Evolutionary conservation across 2,888 invertebrate species (phyloP), one percentile per base, ranked within the genome.

Genomic region (Drosophila mettleri): DNA sequence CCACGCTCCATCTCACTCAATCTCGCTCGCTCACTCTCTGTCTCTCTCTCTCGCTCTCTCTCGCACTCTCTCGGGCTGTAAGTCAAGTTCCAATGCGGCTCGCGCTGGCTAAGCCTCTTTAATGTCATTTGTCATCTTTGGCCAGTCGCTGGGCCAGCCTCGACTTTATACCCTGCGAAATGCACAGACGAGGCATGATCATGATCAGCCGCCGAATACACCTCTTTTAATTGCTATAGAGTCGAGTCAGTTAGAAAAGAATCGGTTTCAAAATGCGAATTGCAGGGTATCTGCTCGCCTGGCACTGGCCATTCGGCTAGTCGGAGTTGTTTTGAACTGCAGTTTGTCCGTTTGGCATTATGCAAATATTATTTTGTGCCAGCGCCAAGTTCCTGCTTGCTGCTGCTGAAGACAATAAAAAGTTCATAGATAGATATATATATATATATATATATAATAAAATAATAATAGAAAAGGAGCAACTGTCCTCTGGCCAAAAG

Each of bases 321-420:
- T 33, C 9, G 14, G 9, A 33, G 22, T 54, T 54, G 54, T 31
- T 51, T 34, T 43, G 65, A 54, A 59, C 74, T 84, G 66, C 85
- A 71, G 76, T 69, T 69, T 79, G 80, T 86, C 86, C 63, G 72
- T 75, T 80, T 74, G 65, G 64, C 69, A 79, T 86, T 88, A 88
- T 88, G 83, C 80, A 83, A 88, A 83, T 88, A 76, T 86, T 83
- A 79, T 88, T 88, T 86, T 49, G 71, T 72, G 69, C 82, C 68
- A 75, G 74, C 34, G 62, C 68, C 58, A 24, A 38, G 57, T 22
- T 69, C 33, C 18, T 41, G n/a, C n/a, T 41, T 29, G 43, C 63
- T 58, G 49, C 69, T 54, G 63, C 41, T 45, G 46, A 59, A 57
- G 66, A 73, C 67, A 80, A 76, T 66, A 59, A 70, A 51, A 55